These are phyloP conservation scores for Synergus itoensis DNA, from an alignment of 2,888 invertebrate species.

Conservation along the genomic window DNA sequence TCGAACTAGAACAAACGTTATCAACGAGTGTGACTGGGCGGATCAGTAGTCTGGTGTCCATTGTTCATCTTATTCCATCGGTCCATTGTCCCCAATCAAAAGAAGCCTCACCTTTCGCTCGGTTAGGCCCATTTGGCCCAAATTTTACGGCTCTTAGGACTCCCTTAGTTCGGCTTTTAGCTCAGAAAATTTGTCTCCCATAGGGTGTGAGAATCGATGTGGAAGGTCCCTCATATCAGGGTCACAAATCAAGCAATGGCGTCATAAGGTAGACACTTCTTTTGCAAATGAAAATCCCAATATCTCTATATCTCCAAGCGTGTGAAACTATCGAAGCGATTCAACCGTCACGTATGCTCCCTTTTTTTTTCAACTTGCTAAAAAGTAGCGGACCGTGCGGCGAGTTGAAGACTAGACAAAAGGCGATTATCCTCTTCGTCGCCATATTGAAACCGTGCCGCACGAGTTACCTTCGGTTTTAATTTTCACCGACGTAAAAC, in stretches of 20 bases:
- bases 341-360: background rate
- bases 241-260: background rate
- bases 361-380: background rate
- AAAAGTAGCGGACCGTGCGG: slow-evolving; percentile 1
- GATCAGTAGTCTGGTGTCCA: slow-evolving; percentile 45
- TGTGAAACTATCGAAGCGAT: slow-evolving; percentile 15
- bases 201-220: slow-evolving; percentile 24
- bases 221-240: background rate
- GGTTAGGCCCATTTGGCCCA: slow-evolving; percentile 46
- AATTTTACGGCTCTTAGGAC: slow-evolving; percentile 50
- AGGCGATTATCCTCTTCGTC: background rate
- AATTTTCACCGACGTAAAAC: slow-evolving; percentile 5
- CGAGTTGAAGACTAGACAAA: slow-evolving; percentile 18
- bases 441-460: slow-evolving; percentile 16
- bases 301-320: background rate
- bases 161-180: background rate
- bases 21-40: slow-evolving; percentile 48
- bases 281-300: no score
- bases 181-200: slow-evolving; percentile 1
- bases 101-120: slow-evolving; percentile 27
- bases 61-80: slow-evolving; percentile 48
- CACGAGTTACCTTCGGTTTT: slow-evolving; percentile 14
- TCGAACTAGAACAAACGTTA: slow-evolving; percentile 35
- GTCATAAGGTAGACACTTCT: background rate
- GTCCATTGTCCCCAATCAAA: slow-evolving; percentile 18